Conservation (phyloP, 30 jellyfish, hydroid and myxozoan genomes). For the Turritopsis dohrnii region DNA sequence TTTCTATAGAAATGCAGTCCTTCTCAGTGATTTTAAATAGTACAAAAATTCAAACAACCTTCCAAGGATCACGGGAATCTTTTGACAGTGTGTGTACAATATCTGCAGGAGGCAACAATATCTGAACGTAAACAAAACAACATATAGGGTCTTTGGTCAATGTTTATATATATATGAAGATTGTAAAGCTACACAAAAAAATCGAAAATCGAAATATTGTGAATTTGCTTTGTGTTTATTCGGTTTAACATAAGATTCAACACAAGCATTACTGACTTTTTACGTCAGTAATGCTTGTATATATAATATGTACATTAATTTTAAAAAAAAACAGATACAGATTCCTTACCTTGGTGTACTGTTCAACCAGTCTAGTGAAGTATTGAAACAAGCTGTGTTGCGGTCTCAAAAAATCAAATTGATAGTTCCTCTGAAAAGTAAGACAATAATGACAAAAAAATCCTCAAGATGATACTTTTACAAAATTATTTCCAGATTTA, state of each 20-base stretch:
- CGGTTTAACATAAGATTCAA: too few species aligned
- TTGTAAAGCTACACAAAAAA: too few species aligned
- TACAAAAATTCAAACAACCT: slow-evolving; percentile 33
- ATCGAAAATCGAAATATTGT: too few species aligned
- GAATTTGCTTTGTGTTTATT: too few species aligned
- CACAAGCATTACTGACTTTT: too few species aligned
- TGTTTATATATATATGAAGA: too few species aligned
- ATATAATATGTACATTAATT: too few species aligned
- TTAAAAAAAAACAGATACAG: too few species aligned
- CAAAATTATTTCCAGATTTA: too few species aligned
- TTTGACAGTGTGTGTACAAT: slow-evolving; percentile 38
- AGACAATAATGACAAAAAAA: not conserved
- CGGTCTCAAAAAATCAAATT: slow-evolving; percentile 86
- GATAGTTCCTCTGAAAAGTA: slow-evolving; percentile 70
- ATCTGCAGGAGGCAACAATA: slow-evolving; percentile 77
- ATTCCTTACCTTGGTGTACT: slow-evolving; percentile 68
- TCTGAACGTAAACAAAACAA: slow-evolving; percentile 30
- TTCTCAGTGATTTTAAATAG: not conserved
- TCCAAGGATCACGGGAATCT: slow-evolving; percentile 50
- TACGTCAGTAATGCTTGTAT: too few species aligned
- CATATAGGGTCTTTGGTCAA: too few species aligned
- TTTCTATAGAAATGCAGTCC: too few species aligned
- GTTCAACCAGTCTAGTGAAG: slow-evolving; percentile 88
- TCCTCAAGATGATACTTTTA: not conserved
- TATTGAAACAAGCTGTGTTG: slow-evolving; percentile 92